Percentiles rank a stretch among this genome's conserved stretches.
phyloP scores from a whole-genome alignment of 53 echinoderm and acorn worm genomes.

The Luidia sarsii region DNA sequence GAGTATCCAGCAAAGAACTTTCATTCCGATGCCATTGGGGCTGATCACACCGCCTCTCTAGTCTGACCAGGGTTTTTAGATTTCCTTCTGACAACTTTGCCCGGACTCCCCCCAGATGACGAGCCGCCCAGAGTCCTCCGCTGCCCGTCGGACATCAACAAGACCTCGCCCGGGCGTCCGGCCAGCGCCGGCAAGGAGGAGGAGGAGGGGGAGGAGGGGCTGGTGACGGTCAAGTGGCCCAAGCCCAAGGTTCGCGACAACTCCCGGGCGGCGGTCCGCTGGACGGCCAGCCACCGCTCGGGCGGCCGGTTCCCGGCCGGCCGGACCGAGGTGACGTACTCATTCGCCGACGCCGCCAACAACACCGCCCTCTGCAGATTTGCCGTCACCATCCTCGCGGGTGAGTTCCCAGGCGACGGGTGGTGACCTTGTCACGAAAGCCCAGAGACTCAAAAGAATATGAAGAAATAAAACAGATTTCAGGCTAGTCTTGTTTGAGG shows the following conservation, averaged over 20 bases:
- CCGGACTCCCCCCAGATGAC: conserved; percentile 48
- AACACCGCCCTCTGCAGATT: conserved; percentile 59
- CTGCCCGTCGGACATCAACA: conserved; percentile 46
- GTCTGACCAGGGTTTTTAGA: not conserved
- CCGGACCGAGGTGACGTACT: conserved; percentile 50
- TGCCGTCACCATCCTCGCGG: conserved; percentile 48
- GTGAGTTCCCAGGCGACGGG: too few relatives aligned
- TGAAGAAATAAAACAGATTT: too few relatives aligned
- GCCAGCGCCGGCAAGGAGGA: too few relatives aligned
- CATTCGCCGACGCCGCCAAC: conserved; percentile 58
- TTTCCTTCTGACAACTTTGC: not conserved
- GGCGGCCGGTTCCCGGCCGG: conserved; percentile 50
- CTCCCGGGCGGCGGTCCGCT: conserved; percentile 11
- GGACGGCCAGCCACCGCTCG: conserved; percentile 19
- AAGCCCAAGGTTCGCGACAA: conserved; percentile 60
- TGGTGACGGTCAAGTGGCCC: conserved; percentile 58
- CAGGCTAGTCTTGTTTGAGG: too few relatives aligned
- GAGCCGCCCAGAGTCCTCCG: conserved; percentile 37
- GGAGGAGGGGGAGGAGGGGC: too few relatives aligned
- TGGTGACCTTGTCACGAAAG: too few relatives aligned
- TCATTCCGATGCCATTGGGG: not conserved
- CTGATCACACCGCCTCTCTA: not conserved
- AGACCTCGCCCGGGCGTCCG: conserved; percentile 36
- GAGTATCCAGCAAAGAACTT: not conserved
- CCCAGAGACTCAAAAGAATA: too few relatives aligned